phyloP scores from a whole-genome alignment of 2,113 vertebrate genomes.

The Copsychus sechellarum region DNA sequence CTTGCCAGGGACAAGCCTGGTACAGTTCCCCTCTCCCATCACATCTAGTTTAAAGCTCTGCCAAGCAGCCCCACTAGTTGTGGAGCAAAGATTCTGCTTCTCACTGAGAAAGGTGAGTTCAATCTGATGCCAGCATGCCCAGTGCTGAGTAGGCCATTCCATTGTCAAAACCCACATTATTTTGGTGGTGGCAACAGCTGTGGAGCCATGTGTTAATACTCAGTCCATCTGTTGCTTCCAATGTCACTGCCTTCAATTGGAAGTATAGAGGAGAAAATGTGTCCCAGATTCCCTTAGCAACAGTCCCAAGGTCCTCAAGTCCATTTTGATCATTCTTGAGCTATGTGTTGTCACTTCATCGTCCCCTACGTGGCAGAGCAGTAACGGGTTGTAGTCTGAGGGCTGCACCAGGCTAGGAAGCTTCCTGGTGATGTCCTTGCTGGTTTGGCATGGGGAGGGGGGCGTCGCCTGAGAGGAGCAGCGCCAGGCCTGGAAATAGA shows the following conservation, averaged over 20 bases:
- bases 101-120: not conserved
- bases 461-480: too few relatives aligned
- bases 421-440: not conserved
- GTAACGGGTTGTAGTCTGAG: not conserved
- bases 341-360: not conserved
- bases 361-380: accelerated
- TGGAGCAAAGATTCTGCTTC: not conserved
- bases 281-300: not conserved
- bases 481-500: too few relatives aligned
- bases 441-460: too few relatives aligned
- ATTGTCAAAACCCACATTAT: not conserved
- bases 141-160: not conserved
- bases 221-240: not conserved
- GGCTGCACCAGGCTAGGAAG: not conserved
- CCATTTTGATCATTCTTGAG: not conserved
- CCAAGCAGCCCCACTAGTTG: not conserved
- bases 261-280: not conserved
- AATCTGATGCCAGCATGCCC: not conserved
- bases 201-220: not conserved
- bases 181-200: not conserved
- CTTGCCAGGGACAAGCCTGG: not conserved
- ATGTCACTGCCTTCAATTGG: not conserved
- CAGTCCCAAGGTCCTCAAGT: not conserved
- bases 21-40: not conserved
- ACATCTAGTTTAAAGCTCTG: not conserved